Evolutionary conservation across 1,140 invertebrate genomes (phyloP).

Genomic region (Agraylea sexmaculata): DNA sequence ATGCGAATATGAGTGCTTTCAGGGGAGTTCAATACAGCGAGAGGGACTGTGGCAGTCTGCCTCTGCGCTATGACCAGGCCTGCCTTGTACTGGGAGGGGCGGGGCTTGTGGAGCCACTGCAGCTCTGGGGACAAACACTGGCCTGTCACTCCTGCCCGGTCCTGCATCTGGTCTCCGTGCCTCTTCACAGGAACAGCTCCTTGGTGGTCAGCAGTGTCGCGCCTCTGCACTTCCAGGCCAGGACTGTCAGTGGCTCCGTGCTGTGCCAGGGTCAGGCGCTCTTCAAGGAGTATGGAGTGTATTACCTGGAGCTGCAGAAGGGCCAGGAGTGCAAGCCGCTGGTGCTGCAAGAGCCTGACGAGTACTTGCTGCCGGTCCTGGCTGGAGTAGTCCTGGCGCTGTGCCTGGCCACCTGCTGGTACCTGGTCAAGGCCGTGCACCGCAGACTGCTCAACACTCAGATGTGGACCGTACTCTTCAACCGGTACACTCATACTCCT

Average conservation of each 20-base stretch:
- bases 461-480: slow-evolving; percentile 29
- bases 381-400: slow-evolving; percentile 31
- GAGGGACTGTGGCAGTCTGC: slow-evolving; percentile 26
- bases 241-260: slow-evolving; percentile 22
- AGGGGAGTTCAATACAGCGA: too few species aligned
- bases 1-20: too few species aligned
- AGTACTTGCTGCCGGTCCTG: slow-evolving; percentile 32
- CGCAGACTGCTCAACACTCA: slow-evolving; percentile 32
- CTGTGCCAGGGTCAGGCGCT: slow-evolving; percentile 29
- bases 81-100: slow-evolving; percentile 30
- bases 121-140: slow-evolving; percentile 31
- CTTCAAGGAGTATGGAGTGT: slow-evolving; percentile 35
- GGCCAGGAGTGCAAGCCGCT: slow-evolving; percentile 24
- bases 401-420: slow-evolving; percentile 37
- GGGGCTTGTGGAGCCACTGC: slow-evolving; percentile 23
- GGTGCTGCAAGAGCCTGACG: slow-evolving; percentile 37
- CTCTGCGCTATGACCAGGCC: slow-evolving; percentile 29
- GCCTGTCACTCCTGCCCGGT: slow-evolving; percentile 33
- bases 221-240: slow-evolving; percentile 27
- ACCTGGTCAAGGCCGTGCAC: slow-evolving; percentile 34
- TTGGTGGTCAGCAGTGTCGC: slow-evolving; percentile 28
- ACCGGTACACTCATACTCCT: slow-evolving; percentile 31
- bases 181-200: slow-evolving; percentile 15
- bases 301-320: slow-evolving; percentile 28
- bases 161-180: slow-evolving; percentile 22